Evolutionary conservation across 2,113 vertebrate genomes (phyloP).

Genomic region (Calyptomena viridis): DNA sequence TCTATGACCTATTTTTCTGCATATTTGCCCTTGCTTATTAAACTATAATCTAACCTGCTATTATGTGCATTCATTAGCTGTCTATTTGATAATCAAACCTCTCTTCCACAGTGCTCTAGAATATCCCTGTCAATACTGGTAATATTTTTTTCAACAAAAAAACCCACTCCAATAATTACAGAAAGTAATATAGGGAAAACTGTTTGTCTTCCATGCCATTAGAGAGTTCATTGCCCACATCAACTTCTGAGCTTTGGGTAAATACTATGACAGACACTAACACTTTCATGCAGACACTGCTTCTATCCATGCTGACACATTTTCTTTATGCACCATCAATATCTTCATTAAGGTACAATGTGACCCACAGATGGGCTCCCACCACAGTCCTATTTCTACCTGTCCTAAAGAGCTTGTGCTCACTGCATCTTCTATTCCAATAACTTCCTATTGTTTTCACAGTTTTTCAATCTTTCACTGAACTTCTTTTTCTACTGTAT

Average conservation of each 20-base stretch:
- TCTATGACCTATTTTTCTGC: background rate
- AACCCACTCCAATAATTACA: background rate
- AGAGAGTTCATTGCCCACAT: background rate
- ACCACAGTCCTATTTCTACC: background rate
- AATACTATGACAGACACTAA: background rate
- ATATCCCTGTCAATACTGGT: background rate
- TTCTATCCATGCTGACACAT: background rate
- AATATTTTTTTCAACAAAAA: background rate
- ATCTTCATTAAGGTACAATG: background rate
- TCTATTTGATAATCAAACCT: background rate
- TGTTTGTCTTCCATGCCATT: background rate
- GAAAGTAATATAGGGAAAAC: background rate
- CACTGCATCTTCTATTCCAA: background rate
- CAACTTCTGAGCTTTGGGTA: accelerated
- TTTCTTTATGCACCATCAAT: background rate
- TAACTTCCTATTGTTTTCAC: background rate
- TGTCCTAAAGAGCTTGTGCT: background rate
- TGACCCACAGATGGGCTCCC: background rate
- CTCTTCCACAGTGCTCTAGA: background rate
- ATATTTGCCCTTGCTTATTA: background rate
- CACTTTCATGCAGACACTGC: background rate
- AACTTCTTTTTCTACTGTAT: background rate
- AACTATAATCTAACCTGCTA: background rate
- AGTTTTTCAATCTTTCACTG: background rate
- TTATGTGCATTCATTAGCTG: background rate